These are phyloP conservation scores for Sitobion miscanthi DNA, from an alignment of 1,140 invertebrate species.

Conservation along the genomic window DNA sequence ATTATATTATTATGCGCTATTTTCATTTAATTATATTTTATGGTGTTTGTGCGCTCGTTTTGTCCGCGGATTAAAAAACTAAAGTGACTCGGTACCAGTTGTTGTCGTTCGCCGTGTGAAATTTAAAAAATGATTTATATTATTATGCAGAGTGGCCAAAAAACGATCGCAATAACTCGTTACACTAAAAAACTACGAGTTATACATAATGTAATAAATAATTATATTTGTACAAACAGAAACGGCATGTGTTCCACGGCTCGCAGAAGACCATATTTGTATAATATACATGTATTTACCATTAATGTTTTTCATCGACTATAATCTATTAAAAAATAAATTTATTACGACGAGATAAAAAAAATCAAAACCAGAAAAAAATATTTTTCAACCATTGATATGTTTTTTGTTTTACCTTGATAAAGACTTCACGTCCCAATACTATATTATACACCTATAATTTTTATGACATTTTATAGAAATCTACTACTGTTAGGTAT, in stretches of 20 bases:
- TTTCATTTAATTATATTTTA: conserved; percentile 29
- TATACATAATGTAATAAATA: neutral
- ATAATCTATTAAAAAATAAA: neutral
- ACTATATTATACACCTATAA: too few species aligned
- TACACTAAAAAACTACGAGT: neutral
- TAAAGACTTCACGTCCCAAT: too few species aligned
- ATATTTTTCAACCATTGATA: neutral
- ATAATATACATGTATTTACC: too few species aligned
- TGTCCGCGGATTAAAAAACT: neutral
- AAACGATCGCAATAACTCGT: neutral
- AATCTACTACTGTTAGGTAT: too few species aligned
- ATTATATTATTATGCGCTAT: neutral
- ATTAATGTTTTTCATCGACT: neutral
- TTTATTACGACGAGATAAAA: neutral
- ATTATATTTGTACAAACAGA: neutral
- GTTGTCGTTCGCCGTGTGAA: neutral
- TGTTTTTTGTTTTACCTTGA: too few species aligned
- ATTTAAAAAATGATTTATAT: conserved; percentile 28
- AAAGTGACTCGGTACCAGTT: conserved; percentile 6
- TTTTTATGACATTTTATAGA: too few species aligned
- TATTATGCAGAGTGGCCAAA: neutral
- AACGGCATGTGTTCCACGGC: neutral
- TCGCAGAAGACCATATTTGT: neutral
- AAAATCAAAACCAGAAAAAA: neutral
- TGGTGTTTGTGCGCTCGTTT: neutral